Evolutionary conservation across 2,797 vertebrate species (phyloP), one percentile per base, ranked within the genome.

Genomic region (Lepus townsendii): DNA sequence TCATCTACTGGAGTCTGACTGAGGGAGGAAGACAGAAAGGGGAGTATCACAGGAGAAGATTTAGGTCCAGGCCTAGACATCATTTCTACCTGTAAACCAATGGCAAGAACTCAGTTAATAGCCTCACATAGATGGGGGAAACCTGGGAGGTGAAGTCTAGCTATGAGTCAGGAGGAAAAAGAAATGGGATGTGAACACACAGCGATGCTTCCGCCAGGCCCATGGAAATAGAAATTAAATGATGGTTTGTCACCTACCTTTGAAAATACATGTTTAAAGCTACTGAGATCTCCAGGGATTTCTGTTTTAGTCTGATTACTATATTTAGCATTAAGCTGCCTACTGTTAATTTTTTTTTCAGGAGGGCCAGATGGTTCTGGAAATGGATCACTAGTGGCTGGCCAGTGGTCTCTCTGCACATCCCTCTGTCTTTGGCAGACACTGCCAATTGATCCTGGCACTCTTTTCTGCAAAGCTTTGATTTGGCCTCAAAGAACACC

Each of bases 381-480:
- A 90, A 91, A 88, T 63, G 27, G 26, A 26, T 82, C 27, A 82
- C 57, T 86, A 68, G 30, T 35, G 32, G 35, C 50, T 38, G 32
- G 54, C 52, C 30, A 22, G 7, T 26, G 47, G 27, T 47, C 20
- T 86, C 27, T 16, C 5, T 57, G 12, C 1, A 2, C 57, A 22
- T 79, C 76, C 73, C 52, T 86, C 27, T 12, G 11, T 83, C 68
- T 35, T 86, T 73, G 65, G 35, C 4, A 65, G 57, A 77, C 38
- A 38, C 24, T 90, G 52, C 50, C 50, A 19, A 54, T 69, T 79
- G 42, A 69, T 72, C 16, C 47, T 83, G 38, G 24, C 12, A 47
- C 4, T 72, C 14, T 62, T 88, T 82, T 54, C 13, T 83, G 30
- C n/a, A 82, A 27, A 97, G n/a, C 90, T 77, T 68, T 86, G 52